Percentiles rank a stretch among this genome's conserved stretches.
Evolutionary conservation across 2,113 vertebrate species (phyloP).

Genomic region (Plotosus lineatus): DNA sequence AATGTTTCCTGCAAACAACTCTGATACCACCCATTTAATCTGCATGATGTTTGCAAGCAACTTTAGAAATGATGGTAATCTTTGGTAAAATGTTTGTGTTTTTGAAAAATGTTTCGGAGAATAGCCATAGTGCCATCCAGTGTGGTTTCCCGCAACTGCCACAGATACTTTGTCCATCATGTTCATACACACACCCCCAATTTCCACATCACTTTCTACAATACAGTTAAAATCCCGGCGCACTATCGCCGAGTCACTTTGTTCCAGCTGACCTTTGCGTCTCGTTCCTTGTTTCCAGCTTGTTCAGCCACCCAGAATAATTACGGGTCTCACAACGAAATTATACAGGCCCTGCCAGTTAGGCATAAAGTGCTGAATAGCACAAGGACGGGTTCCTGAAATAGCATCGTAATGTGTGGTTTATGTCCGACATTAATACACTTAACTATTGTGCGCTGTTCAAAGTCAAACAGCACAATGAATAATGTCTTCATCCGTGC

Average conservation of each 20-base stretch:
- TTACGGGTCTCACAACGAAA: conserved; percentile 72
- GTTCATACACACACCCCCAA: background rate
- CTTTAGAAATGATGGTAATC: background rate
- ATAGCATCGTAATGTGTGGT: conserved; percentile 68
- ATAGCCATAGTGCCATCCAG: background rate
- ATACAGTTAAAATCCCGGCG: conserved; percentile 14
- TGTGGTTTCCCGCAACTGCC: background rate
- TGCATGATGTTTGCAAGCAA: background rate
- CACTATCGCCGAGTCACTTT: conserved; percentile 35
- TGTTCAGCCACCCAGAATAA: conserved; percentile 72
- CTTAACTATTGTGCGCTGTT: conserved; percentile 35
- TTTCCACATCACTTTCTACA: conserved; percentile 13
- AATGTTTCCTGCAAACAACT: no score
- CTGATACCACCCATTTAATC: background rate
- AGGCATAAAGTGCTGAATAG: conserved; percentile 72
- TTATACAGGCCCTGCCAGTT: conserved; percentile 68
- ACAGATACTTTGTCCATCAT: conserved; percentile 14
- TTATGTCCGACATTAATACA: conserved; percentile 47
- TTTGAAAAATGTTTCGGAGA: background rate
- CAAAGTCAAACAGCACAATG: conserved; percentile 12
- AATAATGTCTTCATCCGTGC: conserved; percentile 33
- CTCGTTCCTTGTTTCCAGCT: conserved; percentile 64
- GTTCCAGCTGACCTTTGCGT: conserved; percentile 66
- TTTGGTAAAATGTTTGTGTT: background rate
- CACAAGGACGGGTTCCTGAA: conserved; percentile 68